Evolutionary conservation across 2,888 invertebrate species (phyloP).

Genomic region (Omphaloscelis lunosa): DNA sequence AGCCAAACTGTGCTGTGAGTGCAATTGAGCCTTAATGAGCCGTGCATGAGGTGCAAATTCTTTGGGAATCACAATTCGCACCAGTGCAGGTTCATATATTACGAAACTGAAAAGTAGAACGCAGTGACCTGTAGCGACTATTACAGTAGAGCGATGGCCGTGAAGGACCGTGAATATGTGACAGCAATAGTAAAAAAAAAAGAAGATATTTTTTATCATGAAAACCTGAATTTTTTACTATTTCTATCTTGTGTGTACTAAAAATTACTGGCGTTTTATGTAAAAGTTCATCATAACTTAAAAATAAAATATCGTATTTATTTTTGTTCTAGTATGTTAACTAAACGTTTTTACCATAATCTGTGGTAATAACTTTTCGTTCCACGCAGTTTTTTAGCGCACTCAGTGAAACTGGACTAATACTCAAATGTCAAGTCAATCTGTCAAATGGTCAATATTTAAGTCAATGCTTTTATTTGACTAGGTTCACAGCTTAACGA

Average conservation of each 20-base stretch:
- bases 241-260: neutral
- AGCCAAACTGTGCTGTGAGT: neutral
- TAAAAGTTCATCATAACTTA: neutral
- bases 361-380: conserved; percentile 23
- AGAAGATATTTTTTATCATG: too few relatives aligned
- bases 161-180: conserved; percentile 16
- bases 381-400: neutral
- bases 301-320: neutral
- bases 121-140: conserved; percentile 14
- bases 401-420: neutral
- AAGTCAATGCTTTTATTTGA: neutral
- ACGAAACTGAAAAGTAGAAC: conserved; percentile 27
- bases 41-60: neutral
- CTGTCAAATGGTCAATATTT: neutral
- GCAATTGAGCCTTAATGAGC: neutral
- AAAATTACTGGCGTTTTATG: neutral
- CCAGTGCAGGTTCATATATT: conserved; percentile 4
- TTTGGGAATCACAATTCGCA: conserved; percentile 8
- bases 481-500: neutral
- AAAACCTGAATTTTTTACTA: neutral
- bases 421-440: neutral
- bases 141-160: conserved; percentile 10
- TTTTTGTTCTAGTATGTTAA: neutral
- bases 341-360: neutral
- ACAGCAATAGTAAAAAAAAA: too few relatives aligned